phyloP scores from a whole-genome alignment of 53 echinoderm and acorn worm genomes.

The Pentamera pediparva region DNA sequence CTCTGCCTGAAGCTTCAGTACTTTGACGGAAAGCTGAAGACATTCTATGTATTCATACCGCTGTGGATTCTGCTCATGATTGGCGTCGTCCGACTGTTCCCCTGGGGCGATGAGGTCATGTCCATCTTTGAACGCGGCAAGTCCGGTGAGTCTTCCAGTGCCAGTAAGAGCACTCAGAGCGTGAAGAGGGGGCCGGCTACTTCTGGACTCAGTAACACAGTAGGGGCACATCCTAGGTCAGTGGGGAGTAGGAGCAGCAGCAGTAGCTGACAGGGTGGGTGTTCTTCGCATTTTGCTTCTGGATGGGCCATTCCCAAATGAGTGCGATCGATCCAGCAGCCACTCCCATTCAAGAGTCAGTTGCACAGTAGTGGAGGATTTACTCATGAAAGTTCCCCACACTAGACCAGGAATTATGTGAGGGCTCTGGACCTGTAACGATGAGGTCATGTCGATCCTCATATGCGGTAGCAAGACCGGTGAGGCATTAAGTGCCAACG shows the following conservation, averaged over 20 bases:
- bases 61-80: constrained; percentile 74
- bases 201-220: background rate
- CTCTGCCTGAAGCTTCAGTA: constrained; percentile 79
- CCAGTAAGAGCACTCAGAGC: background rate
- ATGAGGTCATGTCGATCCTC: too few species aligned
- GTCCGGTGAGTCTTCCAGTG: background rate
- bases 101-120: constrained; percentile 46
- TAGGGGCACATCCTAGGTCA: background rate
- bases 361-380: too few species aligned
- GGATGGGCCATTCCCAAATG: too few species aligned
- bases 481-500: too few species aligned
- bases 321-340: too few species aligned
- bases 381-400: too few species aligned
- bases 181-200: background rate
- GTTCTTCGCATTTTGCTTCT: too few species aligned
- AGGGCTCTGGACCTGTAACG: too few species aligned
- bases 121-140: constrained; percentile 29
- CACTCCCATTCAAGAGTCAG: too few species aligned
- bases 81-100: constrained; percentile 55
- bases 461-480: too few species aligned
- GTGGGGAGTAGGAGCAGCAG: background rate
- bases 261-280: too few species aligned
- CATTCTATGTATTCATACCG: constrained; percentile 78
- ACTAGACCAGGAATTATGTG: too few species aligned
- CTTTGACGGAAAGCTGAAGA: constrained; percentile 29